Percentiles rank a stretch among this genome's conserved stretches.
phyloP scores from a whole-genome alignment of 2,797 vertebrate genomes.

The Taeniopygia guttata region DNA sequence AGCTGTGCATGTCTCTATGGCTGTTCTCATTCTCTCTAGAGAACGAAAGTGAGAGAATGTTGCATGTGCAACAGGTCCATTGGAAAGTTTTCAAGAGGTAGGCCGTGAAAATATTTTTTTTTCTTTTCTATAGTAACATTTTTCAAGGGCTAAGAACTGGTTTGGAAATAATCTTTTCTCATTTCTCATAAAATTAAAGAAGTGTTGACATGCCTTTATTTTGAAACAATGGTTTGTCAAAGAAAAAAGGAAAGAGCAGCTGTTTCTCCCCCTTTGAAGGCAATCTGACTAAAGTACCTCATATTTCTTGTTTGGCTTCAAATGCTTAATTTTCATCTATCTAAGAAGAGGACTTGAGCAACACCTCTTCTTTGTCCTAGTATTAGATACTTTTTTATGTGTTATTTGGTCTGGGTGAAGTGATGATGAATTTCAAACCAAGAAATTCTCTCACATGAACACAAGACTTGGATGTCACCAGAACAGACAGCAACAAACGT shows the following conservation, averaged over 20 bases:
- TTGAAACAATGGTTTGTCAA: not conserved
- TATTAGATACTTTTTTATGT: not conserved
- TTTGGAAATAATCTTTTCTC: not conserved
- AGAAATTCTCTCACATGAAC: not conserved
- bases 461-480: not conserved
- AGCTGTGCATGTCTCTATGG: not conserved
- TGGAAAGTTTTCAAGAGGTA: not conserved
- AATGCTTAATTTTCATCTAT: not conserved
- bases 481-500: not conserved
- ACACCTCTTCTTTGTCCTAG: not conserved
- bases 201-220: not conserved
- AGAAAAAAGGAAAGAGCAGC: not conserved
- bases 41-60: not conserved
- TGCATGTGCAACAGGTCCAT: not conserved
- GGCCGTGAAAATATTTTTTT: not conserved
- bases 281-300: not conserved
- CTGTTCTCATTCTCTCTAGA: not conserved
- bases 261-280: not conserved
- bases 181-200: not conserved
- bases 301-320: not conserved
- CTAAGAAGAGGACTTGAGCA: not conserved
- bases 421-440: not conserved
- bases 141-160: not conserved
- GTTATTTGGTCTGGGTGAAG: not conserved
- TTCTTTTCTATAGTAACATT: not conserved